These are phyloP conservation scores for Nibea coibor DNA, from an alignment of 2,113 vertebrate genomes.

Conservation along the genomic window DNA sequence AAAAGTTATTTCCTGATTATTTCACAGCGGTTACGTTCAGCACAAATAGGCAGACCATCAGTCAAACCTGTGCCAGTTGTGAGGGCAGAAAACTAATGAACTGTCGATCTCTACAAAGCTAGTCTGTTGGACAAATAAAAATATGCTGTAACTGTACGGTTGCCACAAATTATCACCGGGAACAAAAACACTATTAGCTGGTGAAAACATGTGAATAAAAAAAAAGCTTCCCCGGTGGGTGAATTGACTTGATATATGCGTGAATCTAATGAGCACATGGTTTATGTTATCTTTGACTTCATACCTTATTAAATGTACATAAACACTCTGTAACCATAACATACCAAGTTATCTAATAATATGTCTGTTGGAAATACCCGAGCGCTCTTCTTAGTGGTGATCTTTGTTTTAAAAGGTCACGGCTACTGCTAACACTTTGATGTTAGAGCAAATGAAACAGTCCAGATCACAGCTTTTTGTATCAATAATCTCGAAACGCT, in stretches of 20 bases:
- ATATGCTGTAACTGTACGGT: too few relatives aligned
- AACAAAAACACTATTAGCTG: not conserved
- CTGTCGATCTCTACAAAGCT: too few relatives aligned
- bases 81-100: too few relatives aligned
- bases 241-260: not conserved
- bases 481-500: not conserved
- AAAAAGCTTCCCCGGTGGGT: not conserved
- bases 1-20: too few relatives aligned
- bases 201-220: not conserved
- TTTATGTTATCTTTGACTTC: constrained; percentile 23
- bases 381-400: not conserved
- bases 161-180: not conserved
- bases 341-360: constrained; percentile 7
- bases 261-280: not conserved
- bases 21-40: too few relatives aligned
- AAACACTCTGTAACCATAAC: not conserved
- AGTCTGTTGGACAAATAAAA: too few relatives aligned
- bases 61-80: too few relatives aligned
- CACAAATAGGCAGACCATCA: too few relatives aligned
- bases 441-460: not conserved
- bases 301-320: not conserved
- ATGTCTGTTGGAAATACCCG: constrained; percentile 7
- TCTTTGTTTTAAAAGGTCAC: constrained; percentile 15
- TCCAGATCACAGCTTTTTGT: not conserved
- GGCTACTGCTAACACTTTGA: not conserved